Evolutionary conservation across 2,113 vertebrate species (phyloP).

Genomic region (Tychaedon coryphoeus): DNA sequence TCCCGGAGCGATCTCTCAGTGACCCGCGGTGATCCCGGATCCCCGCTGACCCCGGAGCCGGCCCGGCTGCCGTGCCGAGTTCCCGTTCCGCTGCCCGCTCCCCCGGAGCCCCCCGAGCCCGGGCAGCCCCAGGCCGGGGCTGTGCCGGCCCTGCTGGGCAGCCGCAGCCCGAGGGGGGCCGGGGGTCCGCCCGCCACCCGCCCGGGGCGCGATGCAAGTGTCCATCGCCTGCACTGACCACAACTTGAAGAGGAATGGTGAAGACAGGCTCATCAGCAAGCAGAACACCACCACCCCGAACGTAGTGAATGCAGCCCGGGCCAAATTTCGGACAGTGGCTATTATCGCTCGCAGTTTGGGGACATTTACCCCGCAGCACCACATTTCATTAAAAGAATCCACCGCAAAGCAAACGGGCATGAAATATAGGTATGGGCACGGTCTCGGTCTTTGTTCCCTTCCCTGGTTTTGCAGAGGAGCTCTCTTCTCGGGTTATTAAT

Average conservation of each 20-base stretch:
- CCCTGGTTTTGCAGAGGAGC: neutral
- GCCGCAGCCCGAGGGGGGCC: neutral
- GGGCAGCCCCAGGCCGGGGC: neutral
- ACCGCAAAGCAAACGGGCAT: conserved; percentile 98
- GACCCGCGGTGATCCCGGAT: neutral
- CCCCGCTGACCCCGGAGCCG: neutral
- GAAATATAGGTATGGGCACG: conserved; percentile 93
- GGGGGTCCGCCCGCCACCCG: conserved; percentile 4
- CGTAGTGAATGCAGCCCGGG: conserved; percentile 92
- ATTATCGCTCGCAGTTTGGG: conserved; percentile 97
- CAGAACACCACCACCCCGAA: conserved; percentile 88
- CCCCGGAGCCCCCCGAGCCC: neutral
- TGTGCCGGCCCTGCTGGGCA: neutral
- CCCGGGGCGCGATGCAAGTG: conserved; percentile 89
- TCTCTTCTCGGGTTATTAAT: neutral
- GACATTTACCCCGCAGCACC: conserved; percentile 93
- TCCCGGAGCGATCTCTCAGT: neutral
- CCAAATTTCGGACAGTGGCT: conserved; percentile 96
- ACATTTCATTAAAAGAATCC: conserved; percentile 98
- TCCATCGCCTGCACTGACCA: conserved; percentile 99
- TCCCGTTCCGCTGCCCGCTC: neutral
- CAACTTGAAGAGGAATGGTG: conserved; percentile 95
- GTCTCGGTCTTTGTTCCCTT: neutral
- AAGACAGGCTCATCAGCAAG: conserved; percentile 89
- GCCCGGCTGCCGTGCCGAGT: neutral